Evolutionary conservation across 2,797 vertebrate genomes (phyloP).

Genomic region (Danionella dracula): DNA sequence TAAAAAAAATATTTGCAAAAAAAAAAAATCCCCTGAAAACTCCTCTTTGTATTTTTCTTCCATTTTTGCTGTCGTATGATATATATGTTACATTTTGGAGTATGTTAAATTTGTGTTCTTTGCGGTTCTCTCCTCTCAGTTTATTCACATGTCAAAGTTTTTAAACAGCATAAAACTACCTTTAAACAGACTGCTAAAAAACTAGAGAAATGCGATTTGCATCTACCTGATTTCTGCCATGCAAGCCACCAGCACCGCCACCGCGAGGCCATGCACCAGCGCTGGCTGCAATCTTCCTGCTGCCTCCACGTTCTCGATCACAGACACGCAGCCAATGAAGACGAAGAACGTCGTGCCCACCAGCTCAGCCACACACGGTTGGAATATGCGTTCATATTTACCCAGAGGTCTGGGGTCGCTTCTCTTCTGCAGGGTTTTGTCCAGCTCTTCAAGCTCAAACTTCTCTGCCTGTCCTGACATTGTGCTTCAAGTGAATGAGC

Average conservation of each 20-base stretch:
- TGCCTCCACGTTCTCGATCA: slow-evolving; percentile 64
- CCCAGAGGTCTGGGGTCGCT: slow-evolving; percentile 33
- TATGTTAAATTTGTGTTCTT: too few relatives aligned
- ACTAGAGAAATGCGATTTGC: too few relatives aligned
- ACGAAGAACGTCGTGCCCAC: slow-evolving; percentile 81
- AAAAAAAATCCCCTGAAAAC: too few relatives aligned
- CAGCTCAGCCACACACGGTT: slow-evolving; percentile 83
- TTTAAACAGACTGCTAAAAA: too few relatives aligned
- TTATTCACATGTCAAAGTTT: too few relatives aligned
- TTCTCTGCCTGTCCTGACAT: slow-evolving; percentile 52
- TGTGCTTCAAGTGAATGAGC: neutral
- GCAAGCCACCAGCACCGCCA: slow-evolving; percentile 66
- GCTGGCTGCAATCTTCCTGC: slow-evolving; percentile 78
- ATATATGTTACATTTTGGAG: too few relatives aligned
- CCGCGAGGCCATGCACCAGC: slow-evolving; percentile 80
- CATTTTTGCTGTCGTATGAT: too few relatives aligned
- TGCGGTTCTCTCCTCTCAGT: too few relatives aligned
- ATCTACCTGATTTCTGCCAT: slow-evolving; percentile 85
- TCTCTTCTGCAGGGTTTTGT: slow-evolving; percentile 44
- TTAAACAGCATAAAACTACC: too few relatives aligned
- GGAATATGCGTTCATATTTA: slow-evolving; percentile 64
- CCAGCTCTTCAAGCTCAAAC: slow-evolving; percentile 52
- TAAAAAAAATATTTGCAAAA: too few relatives aligned
- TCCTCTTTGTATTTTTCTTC: too few relatives aligned
- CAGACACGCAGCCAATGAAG: slow-evolving; percentile 81